phyloP scores from a whole-genome alignment of 2,797 vertebrate genomes.

The Alauda arvensis region DNA sequence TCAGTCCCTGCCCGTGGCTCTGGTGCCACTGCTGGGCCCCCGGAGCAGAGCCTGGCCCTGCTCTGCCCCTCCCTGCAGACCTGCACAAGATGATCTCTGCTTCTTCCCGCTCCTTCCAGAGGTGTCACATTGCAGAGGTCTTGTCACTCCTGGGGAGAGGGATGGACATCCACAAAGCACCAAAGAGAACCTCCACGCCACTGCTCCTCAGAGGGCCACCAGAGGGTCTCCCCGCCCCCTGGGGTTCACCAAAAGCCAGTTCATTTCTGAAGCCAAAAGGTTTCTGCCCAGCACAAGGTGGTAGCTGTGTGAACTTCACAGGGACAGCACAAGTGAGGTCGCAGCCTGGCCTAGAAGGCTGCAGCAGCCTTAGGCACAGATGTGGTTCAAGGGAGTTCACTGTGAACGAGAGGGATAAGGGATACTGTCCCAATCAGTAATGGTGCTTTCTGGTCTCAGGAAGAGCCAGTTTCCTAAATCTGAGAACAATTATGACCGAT shows the following conservation, averaged over 20 bases:
- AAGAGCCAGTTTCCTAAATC: constrained; percentile 50
- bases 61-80: not conserved
- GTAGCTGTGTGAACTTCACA: not conserved
- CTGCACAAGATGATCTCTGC: not conserved
- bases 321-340: not conserved
- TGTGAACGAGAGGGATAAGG: not conserved
- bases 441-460: not conserved
- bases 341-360: not conserved
- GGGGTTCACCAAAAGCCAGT: not conserved
- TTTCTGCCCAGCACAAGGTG: not conserved
- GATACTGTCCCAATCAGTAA: not conserved
- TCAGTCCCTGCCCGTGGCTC: not conserved
- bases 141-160: not conserved
- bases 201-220: not conserved
- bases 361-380: not conserved
- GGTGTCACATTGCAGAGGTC: not conserved
- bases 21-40: not conserved
- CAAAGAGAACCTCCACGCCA: rapidly evolving
- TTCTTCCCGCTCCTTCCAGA: not conserved
- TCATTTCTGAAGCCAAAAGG: not conserved
- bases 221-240: rapidly evolving
- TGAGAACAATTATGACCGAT: constrained; percentile 20
- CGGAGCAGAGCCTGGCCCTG: not conserved
- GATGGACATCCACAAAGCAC: not conserved
- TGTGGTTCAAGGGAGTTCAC: not conserved